phyloP scores from a whole-genome alignment of 2,113 vertebrate species.

The Caranx ignobilis region DNA sequence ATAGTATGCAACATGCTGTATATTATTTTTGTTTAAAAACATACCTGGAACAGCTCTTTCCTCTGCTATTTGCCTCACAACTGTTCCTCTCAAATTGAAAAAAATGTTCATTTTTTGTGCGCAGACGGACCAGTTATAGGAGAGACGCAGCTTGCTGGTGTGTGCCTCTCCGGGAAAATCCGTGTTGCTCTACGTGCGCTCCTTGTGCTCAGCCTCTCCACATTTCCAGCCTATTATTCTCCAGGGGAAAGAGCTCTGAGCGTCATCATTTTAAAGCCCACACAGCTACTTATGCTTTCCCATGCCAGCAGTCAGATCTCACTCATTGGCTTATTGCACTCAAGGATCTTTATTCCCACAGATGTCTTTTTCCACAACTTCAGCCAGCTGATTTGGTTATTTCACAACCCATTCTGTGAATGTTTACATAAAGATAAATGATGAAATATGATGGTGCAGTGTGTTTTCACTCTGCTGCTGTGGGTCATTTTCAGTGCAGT shows the following conservation, averaged over 20 bases:
- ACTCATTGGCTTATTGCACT: conserved; percentile 45
- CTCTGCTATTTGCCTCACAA: conserved; percentile 65
- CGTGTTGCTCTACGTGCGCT: conserved; percentile 48
- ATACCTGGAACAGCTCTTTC: conserved; percentile 75
- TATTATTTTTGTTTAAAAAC: conserved; percentile 12
- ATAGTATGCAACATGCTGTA: too few relatives aligned
- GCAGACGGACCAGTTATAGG: not conserved
- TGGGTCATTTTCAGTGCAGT: not conserved
- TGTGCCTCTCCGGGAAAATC: conserved; percentile 45
- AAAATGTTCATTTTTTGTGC: conserved; percentile 74
- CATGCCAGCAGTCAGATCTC: conserved; percentile 65
- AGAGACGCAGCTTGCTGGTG: conserved; percentile 46
- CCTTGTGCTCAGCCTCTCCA: conserved; percentile 70
- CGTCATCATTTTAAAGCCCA: conserved; percentile 78
- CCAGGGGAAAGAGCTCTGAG: conserved; percentile 68
- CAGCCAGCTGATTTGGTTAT: conserved; percentile 29
- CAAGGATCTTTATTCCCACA: conserved; percentile 59
- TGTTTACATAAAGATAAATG: not conserved
- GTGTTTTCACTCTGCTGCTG: not conserved
- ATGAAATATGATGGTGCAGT: not conserved
- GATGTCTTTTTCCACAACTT: conserved; percentile 40
- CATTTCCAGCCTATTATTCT: conserved; percentile 76
- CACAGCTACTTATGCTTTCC: conserved; percentile 73
- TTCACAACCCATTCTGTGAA: not conserved
- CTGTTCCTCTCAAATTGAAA: conserved; percentile 70